Percentiles rank a stretch among this genome's conserved stretches.
Evolutionary conservation across 2,888 invertebrate species (phyloP).

Genomic region (Xylophagus ater): DNA sequence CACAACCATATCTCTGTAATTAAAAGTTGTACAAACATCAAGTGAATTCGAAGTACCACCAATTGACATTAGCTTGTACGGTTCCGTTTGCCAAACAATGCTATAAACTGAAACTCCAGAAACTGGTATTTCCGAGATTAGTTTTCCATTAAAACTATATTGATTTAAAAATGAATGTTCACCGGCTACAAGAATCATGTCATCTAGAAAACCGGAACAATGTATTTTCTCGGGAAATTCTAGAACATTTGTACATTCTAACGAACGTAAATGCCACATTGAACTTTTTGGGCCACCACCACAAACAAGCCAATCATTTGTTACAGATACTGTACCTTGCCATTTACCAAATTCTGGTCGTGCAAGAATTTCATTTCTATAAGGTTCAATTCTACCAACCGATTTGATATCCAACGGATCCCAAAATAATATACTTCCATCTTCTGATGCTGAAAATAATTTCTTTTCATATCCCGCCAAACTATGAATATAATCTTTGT

Average conservation of each 20-base stretch:
- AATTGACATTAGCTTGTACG: constrained; percentile 62
- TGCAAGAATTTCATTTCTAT: constrained; percentile 52
- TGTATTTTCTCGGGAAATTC: constrained; percentile 65
- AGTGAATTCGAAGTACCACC: constrained; percentile 79
- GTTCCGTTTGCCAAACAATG: constrained; percentile 59
- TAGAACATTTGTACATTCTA: constrained; percentile 66
- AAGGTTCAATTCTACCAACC: constrained; percentile 60
- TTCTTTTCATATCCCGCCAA: constrained; percentile 57
- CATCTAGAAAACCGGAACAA: constrained; percentile 63
- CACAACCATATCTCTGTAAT: constrained; percentile 69
- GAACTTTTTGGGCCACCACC: constrained; percentile 81
- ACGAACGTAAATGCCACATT: constrained; percentile 73
- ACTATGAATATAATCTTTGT: constrained; percentile 71
- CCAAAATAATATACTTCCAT: constrained; percentile 76
- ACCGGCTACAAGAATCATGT: constrained; percentile 69
- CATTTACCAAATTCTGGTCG: constrained; percentile 75
- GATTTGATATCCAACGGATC: constrained; percentile 52
- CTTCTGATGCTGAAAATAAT: constrained; percentile 70
- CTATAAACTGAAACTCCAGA: constrained; percentile 70
- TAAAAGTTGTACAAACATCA: constrained; percentile 78
- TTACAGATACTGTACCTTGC: constrained; percentile 72
- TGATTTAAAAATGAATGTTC: constrained; percentile 65
- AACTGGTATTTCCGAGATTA: constrained; percentile 67
- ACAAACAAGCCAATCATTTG: constrained; percentile 63
- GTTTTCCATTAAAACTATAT: constrained; percentile 66